These are phyloP conservation scores for Chrosomus eos DNA, from an alignment of 2,797 vertebrate species.

Conservation along the genomic window DNA sequence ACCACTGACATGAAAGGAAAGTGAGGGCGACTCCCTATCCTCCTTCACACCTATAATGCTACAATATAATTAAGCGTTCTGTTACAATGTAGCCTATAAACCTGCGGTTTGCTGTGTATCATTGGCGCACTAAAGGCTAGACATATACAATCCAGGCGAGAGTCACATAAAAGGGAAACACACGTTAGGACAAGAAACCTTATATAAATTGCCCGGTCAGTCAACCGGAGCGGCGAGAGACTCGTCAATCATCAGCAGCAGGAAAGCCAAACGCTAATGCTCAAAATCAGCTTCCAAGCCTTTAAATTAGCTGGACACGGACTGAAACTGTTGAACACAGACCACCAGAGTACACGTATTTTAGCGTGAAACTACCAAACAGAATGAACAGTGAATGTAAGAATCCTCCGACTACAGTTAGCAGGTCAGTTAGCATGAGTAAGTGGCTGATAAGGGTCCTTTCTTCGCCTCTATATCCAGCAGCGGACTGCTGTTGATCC, in stretches of 20 bases:
- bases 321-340: neutral
- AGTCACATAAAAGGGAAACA: neutral
- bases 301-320: conserved; percentile 43
- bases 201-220: conserved; percentile 14
- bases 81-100: neutral
- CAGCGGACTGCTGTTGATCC: conserved; percentile 43
- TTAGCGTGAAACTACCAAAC: conserved; percentile 1
- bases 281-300: conserved; percentile 23
- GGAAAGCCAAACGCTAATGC: conserved; percentile 31
- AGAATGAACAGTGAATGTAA: neutral
- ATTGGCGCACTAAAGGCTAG: neutral
- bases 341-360: neutral
- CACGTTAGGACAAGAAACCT: neutral
- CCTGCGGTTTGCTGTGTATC: neutral
- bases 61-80: neutral
- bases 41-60: neutral
- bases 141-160: neutral
- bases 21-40: neutral
- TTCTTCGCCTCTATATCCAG: conserved; percentile 50
- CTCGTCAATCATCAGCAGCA: conserved; percentile 33
- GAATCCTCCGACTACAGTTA: conserved; percentile 26
- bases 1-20: conserved; percentile 10
- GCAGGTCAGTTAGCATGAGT: conserved; percentile 50
- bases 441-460: conserved; percentile 41
- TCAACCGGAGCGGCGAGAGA: conserved; percentile 9